phyloP scores from a whole-genome alignment of 2,888 invertebrate species.

The Troglohyphantes excavatus region DNA sequence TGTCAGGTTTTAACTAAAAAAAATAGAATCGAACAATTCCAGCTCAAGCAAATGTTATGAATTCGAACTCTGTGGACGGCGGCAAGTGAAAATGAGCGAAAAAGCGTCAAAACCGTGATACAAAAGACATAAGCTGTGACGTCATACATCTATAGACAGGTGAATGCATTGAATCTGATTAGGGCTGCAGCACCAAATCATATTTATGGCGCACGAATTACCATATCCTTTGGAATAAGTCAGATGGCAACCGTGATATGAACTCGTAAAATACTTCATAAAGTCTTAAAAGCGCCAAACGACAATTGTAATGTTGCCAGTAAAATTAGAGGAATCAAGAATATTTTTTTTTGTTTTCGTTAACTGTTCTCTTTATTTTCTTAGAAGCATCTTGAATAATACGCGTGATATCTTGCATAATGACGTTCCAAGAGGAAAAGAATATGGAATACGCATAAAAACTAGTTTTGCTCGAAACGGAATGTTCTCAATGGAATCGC shows the following conservation, averaged over 20 bases:
- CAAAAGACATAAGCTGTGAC: constrained; percentile 29
- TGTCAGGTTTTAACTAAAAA: background rate
- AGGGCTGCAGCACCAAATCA: constrained; percentile 25
- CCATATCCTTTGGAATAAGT: constrained; percentile 26
- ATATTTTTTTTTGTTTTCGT: background rate
- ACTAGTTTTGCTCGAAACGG: background rate
- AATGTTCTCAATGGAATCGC: background rate
- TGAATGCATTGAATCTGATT: constrained; percentile 66
- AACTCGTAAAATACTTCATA: constrained; percentile 3
- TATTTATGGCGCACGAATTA: constrained; percentile 40
- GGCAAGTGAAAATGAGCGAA: background rate
- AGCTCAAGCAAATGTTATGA: background rate
- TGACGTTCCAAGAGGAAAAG: background rate
- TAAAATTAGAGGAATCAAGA: background rate
- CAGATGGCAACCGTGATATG: constrained; percentile 4
- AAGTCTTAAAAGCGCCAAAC: background rate
- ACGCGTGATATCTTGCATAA: background rate
- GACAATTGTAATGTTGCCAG: background rate
- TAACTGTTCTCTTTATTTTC: constrained; percentile 1
- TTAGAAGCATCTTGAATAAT: background rate
- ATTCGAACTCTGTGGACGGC: background rate
- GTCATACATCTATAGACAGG: constrained; percentile 38
- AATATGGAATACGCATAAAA: background rate
- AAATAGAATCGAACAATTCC: background rate
- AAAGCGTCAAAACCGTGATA: constrained; percentile 31